A percentile compares a stretch with the other conserved stretches of the same genome.
Conservation (phyloP, 2,113 vertebrate species). For the Periophthalmodon schlosseri region DNA sequence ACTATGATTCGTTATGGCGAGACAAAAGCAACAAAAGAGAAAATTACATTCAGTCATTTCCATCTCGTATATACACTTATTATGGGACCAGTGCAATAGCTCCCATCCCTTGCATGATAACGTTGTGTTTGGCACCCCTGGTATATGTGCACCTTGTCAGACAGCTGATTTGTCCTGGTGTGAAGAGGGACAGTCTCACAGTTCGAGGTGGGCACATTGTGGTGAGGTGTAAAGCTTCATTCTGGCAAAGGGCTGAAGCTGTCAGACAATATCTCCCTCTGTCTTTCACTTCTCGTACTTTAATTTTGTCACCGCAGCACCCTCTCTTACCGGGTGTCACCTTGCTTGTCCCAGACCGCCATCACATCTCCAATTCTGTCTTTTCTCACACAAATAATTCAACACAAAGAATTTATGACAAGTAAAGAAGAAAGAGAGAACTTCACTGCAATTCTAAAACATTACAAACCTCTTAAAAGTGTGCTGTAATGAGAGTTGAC, state of each 20-base stretch:
- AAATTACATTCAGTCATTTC: no score
- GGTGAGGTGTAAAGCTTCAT: conserved; percentile 40
- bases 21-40: no score
- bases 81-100: background rate
- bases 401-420: conserved; percentile 27
- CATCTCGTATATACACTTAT: background rate
- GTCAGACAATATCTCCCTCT: conserved; percentile 41
- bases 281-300: conserved; percentile 26
- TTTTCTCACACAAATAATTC: conserved; percentile 22
- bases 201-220: conserved; percentile 41
- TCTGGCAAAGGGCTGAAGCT: conserved; percentile 43
- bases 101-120: background rate
- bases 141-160: background rate
- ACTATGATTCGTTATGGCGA: no score
- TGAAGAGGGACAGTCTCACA: conserved; percentile 55
- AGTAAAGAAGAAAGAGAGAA: conserved; percentile 1
- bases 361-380: conserved; percentile 21
- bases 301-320: conserved; percentile 32
- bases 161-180: conserved; percentile 12
- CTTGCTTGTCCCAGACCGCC: conserved; percentile 26
- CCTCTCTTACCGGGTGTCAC: conserved; percentile 16
- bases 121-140: background rate
- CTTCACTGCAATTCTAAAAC: conserved; percentile 3
- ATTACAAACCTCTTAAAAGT: background rate
- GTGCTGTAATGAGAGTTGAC: conserved; percentile 16